Evolutionary conservation across 1,140 invertebrate genomes (phyloP).

Genomic region (Camponotus floridanus): DNA sequence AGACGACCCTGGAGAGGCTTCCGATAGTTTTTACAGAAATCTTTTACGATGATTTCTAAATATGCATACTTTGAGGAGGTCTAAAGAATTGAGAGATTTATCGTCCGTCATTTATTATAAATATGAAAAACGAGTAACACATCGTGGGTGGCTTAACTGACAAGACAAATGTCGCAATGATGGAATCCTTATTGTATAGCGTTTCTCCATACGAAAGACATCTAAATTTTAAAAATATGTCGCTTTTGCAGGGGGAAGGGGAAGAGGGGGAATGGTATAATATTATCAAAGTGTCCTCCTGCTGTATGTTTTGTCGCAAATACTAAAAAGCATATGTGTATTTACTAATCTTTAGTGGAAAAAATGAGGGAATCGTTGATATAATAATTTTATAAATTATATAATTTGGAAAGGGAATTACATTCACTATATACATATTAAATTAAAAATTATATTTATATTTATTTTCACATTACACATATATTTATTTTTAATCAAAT

Average conservation of each 20-base stretch:
- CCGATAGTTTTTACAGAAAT: slow-evolving; percentile 17
- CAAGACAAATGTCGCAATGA: slow-evolving; percentile 45
- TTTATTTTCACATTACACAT: background rate
- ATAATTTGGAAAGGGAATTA: background rate
- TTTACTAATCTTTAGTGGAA: background rate
- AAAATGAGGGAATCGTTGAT: background rate
- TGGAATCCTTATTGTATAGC: slow-evolving; percentile 28
- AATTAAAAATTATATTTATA: background rate
- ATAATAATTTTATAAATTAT: background rate
- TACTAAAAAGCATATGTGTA: background rate
- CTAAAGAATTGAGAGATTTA: slow-evolving; percentile 77
- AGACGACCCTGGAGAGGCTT: background rate
- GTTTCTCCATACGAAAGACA: slow-evolving; percentile 19
- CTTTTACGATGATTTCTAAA: slow-evolving; percentile 43
- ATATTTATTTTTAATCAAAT: slow-evolving; percentile 10
- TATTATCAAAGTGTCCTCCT: background rate
- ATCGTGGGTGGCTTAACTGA: slow-evolving; percentile 71
- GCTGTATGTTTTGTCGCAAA: slow-evolving; percentile 29
- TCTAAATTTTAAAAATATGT: slow-evolving; percentile 2
- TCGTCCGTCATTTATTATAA: slow-evolving; percentile 76
- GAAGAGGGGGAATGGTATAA: slow-evolving; percentile 7
- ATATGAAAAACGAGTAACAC: slow-evolving; percentile 69
- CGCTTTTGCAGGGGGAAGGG: background rate
- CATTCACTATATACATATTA: background rate
- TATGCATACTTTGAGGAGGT: slow-evolving; percentile 77